Base-by-base conservation (phyloP, 1,140 invertebrate species). In the Macrostomum lignano region DNA sequence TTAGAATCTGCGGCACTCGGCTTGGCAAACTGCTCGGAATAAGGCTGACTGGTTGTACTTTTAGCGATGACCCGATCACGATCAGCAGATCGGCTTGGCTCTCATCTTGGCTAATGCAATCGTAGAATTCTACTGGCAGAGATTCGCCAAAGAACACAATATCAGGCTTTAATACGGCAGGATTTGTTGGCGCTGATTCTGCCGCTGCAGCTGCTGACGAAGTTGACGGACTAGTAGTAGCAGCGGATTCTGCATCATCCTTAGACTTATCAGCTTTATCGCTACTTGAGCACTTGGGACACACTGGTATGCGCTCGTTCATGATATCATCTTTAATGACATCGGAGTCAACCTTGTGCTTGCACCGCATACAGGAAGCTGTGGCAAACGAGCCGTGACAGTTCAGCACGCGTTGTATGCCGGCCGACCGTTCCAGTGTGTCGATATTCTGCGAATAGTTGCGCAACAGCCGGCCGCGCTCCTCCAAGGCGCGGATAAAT, bases 371-470 rank as follows among this genome's bases (percentile, higher is more conserved):
- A 52, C 79, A 88, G 0, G 74, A 73, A 4, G 78, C 76, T 23
- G 72, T 76, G 1, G 74, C 73, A 62, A 84, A 81, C 3, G 77
- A 79, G 70, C 71, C 76, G 55, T 82, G 76, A 51, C 76, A 81
- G 55, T 79, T 72, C 20, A 81, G 71, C 2, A 79, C 70, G 40
- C 67, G 67, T 42, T 70, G 60, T 23, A 82, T 77, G 20, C 73
- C 74, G 19, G 74, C 74, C 2, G 73, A 68, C 49, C 73, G 69
- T 53, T 84, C 78, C 25, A 84, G 51, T 0, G 77, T 84, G 42
- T 84, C 78, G 33, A 84, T 84, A 49, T 84, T 84, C 60, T 86
- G 78, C 0, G 78, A 77, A 50, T 81, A 84, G 55, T 82, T 82
- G 14, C 74, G 54, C 36, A 84, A 55, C 17, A 84, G 58, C 50